Evolutionary conservation across 2,797 vertebrate species (phyloP).

Genomic region (Pseudochaenichthys georgianus): DNA sequence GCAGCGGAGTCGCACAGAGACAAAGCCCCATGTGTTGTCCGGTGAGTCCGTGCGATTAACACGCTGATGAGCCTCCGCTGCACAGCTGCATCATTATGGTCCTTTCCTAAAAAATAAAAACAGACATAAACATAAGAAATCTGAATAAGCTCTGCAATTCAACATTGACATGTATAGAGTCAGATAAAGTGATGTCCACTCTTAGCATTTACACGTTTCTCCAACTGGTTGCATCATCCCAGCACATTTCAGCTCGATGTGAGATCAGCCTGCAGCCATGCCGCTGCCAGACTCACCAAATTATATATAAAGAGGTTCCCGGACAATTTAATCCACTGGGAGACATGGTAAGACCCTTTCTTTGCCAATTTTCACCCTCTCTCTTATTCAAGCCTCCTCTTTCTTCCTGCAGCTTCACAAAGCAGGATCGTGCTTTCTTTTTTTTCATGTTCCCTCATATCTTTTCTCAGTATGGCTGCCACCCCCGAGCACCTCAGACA

Average conservation of each 20-base stretch:
- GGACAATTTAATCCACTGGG: slow-evolving; percentile 91
- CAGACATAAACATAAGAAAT: slow-evolving; percentile 5
- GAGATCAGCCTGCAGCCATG: slow-evolving; percentile 78
- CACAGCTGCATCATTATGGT: not conserved
- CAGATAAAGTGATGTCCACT: not conserved
- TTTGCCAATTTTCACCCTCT: slow-evolving; percentile 83
- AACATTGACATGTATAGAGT: slow-evolving; percentile 7
- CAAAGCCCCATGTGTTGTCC: not conserved
- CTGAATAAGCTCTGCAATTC: not conserved
- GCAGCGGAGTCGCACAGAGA: not conserved
- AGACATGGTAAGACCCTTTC: slow-evolving; percentile 87
- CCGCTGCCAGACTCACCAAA: slow-evolving; percentile 87
- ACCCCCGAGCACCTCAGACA: slow-evolving; percentile 80
- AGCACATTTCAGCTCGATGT: slow-evolving; percentile 38
- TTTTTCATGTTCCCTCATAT: slow-evolving; percentile 83
- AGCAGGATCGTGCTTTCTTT: slow-evolving; percentile 74
- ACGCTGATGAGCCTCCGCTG: slow-evolving; percentile 12
- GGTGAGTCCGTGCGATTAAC: slow-evolving; percentile 15
- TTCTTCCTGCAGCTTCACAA: slow-evolving; percentile 82
- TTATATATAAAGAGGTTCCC: slow-evolving; percentile 88
- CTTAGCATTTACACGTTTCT: slow-evolving; percentile 15
- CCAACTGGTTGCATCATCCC: slow-evolving; percentile 64
- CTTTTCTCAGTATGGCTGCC: slow-evolving; percentile 78
- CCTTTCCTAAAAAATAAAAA: slow-evolving; percentile 27
- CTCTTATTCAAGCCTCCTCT: slow-evolving; percentile 71